A percentile compares a stretch with the other conserved stretches of the same genome.
These are phyloP conservation scores for Ammodytes marinus DNA, from an alignment of 2,113 vertebrate species.

Conservation along the genomic window DNA sequence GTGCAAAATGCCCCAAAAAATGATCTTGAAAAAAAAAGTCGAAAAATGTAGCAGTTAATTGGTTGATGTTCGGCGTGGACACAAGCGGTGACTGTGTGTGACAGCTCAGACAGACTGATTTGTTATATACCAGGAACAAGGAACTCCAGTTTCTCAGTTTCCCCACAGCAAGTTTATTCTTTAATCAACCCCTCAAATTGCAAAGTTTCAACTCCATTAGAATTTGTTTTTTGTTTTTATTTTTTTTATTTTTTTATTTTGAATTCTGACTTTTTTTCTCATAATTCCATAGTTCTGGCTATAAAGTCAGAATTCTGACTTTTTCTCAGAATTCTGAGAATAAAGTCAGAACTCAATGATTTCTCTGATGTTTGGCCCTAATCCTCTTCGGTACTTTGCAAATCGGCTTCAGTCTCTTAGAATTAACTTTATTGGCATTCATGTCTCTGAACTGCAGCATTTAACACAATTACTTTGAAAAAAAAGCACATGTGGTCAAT, in stretches of 20 bases:
- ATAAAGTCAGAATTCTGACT: too few species aligned
- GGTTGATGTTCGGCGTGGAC: conserved; percentile 4
- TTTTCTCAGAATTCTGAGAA: too few species aligned
- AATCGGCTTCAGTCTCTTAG: not conserved
- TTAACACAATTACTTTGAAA: not conserved
- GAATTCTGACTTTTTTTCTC: too few species aligned
- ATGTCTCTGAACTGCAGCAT: not conserved
- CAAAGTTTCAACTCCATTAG: not conserved
- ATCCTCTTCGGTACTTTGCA: too few species aligned
- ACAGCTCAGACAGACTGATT: conserved; percentile 27
- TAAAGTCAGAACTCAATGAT: too few species aligned
- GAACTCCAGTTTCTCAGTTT: conserved; percentile 3
- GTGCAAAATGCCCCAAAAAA: too few species aligned
- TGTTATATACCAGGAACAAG: not conserved
- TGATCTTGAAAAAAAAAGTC: not conserved
- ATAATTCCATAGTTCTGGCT: too few species aligned
- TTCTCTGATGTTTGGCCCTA: too few species aligned
- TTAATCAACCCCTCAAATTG: not conserved
- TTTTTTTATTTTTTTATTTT: too few species aligned
- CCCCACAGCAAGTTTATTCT: not conserved
- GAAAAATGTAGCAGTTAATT: not conserved
- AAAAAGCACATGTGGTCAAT: not conserved
- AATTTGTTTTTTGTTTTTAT: too few species aligned
- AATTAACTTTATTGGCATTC: not conserved
- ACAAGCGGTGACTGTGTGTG: not conserved